Evolutionary conservation across 2,888 invertebrate genomes (phyloP).

Genomic region (Luperina testacea): DNA sequence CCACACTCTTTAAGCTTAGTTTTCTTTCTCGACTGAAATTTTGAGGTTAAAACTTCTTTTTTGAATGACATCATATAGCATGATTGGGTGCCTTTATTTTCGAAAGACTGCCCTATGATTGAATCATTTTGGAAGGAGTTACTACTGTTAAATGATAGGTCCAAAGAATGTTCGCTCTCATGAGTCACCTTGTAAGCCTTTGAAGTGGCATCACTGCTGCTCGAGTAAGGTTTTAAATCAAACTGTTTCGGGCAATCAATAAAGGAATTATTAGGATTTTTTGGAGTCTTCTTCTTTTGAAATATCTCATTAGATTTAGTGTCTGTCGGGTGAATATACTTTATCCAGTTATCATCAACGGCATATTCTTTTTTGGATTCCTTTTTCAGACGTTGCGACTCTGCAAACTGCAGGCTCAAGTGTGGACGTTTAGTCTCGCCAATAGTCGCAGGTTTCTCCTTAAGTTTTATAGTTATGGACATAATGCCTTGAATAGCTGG

Average conservation of each 20-base stretch:
- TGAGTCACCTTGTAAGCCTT: conserved; percentile 69
- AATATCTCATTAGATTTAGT: conserved; percentile 64
- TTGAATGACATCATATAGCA: conserved; percentile 78
- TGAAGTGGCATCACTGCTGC: conserved; percentile 75
- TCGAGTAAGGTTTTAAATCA: conserved; percentile 73
- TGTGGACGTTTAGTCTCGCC: conserved; percentile 68
- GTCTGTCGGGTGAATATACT: conserved; percentile 49
- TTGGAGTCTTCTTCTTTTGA: conserved; percentile 29
- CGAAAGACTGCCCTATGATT: conserved; percentile 46
- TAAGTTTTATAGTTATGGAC: conserved; percentile 77
- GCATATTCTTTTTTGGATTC: conserved; percentile 34
- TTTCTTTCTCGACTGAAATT: conserved; percentile 68
- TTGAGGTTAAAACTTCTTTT: conserved; percentile 65
- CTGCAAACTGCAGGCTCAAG: conserved; percentile 72
- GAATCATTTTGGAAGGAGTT: conserved; percentile 61
- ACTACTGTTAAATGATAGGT: conserved; percentile 69
- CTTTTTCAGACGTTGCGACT: conserved; percentile 50
- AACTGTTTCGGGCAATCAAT: conserved; percentile 56
- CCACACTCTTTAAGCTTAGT: conserved; percentile 62
- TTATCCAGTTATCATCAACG: conserved; percentile 63
- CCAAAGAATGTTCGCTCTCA: conserved; percentile 70
- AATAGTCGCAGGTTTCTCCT: conserved; percentile 70
- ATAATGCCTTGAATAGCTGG: conserved; percentile 70
- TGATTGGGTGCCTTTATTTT: conserved; percentile 72
- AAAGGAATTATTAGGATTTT: conserved; percentile 13